Evolutionary conservation across 1,140 invertebrate genomes (phyloP).

Genomic region (Lepidostoma basale): DNA sequence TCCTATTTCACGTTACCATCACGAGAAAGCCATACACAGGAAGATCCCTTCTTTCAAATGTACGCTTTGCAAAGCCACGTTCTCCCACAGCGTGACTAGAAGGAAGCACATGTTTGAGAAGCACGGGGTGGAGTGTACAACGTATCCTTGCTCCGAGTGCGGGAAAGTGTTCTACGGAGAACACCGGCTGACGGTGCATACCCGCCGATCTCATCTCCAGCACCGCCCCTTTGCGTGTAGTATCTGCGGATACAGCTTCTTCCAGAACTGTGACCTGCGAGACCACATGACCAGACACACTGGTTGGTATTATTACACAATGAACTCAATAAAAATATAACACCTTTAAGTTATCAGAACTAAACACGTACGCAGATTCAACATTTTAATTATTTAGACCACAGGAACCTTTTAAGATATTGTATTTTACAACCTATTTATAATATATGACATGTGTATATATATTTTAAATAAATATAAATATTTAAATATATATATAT

Average conservation of each 20-base stretch:
- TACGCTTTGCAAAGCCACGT: neutral
- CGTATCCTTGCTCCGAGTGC: neutral
- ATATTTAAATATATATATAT: too few relatives aligned
- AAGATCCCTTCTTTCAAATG: conserved; percentile 18
- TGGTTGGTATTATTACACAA: conserved; percentile 31
- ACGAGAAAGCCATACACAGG: conserved; percentile 15
- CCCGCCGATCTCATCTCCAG: conserved; percentile 7
- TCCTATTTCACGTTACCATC: neutral
- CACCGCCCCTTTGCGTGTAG: conserved; percentile 33
- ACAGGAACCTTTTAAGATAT: too few relatives aligned
- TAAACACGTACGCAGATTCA: too few relatives aligned
- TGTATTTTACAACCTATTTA: too few relatives aligned
- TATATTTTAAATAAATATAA: too few relatives aligned
- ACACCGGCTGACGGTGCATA: conserved; percentile 3
- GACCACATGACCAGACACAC: conserved; percentile 54
- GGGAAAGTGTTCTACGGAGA: conserved; percentile 9
- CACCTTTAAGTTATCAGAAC: too few relatives aligned
- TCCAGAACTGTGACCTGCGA: conserved; percentile 42
- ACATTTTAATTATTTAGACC: too few relatives aligned
- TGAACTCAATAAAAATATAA: too few relatives aligned
- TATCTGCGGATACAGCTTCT: conserved; percentile 39
- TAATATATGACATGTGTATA: too few relatives aligned
- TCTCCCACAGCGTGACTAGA: conserved; percentile 16
- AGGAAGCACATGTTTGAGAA: conserved; percentile 14
- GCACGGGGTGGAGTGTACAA: neutral